Evolutionary conservation across 2,113 vertebrate genomes (phyloP), one percentile per base, ranked within the genome.

Genomic region (Phainopepla nitens): DNA sequence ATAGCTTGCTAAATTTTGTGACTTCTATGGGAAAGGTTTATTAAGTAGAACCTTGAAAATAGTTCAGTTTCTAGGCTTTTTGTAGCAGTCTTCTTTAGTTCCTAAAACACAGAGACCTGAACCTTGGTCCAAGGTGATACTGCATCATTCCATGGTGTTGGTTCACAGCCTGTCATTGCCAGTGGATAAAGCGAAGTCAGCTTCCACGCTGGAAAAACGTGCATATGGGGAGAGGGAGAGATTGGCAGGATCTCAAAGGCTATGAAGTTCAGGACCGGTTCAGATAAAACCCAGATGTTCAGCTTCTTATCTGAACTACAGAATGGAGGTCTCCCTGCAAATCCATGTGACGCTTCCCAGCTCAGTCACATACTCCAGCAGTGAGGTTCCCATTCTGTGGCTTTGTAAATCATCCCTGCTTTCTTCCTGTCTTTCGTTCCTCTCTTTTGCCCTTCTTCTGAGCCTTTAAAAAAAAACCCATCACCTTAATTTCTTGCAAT

Each of bases 271-370:
- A 94, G 69, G 33, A 81, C 89, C 60, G 21, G 56, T 78, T 86
- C 0, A 0, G 64, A 79, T 92, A 66, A 93, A 90, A 88, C 11
- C 15, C 72, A 83, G 56, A 80, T 90, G 68, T 89, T 87, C 41
- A 16, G 42, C 81, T 93, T 93, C 71, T 86, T 94, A 78, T 71
- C 85, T 97, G 85, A 90, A 35, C 47, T 83, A 41, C 51, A 92
- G 41, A n/a, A 7, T 50, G 44, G 82, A 90, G 61, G 10, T 90
- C 49, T 88, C 93, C 14, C 72, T 4, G 5, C 51, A 66, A 65
- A 78, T 80, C 56, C 5, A 1, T 85, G 44, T 82, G 49, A 76
- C 44, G 6, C 51, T 87, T 94, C 47, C 29, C 29, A 66, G 75
- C 54, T 29, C 82, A 78, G 18, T 80, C 79, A 45, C 56, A 42